These are phyloP conservation scores for Escarpia spicata DNA, from an alignment of 2,888 invertebrate genomes.

Conservation along the genomic window DNA sequence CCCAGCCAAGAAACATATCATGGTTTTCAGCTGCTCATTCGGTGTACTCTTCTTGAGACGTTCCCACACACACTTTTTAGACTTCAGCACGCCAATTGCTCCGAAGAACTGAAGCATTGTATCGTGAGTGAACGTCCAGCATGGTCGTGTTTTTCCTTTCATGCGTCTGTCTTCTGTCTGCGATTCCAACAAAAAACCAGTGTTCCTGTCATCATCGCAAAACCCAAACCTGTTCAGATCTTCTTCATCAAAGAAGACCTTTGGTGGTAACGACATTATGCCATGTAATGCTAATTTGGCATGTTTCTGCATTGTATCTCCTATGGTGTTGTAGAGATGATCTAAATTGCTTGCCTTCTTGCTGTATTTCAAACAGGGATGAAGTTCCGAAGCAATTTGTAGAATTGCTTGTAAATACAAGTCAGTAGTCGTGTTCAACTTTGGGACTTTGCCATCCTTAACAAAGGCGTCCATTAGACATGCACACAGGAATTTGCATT, in stretches of 20 bases:
- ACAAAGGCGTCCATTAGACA: not conserved
- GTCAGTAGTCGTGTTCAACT: not conserved
- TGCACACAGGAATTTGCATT: not conserved
- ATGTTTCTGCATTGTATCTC: not conserved
- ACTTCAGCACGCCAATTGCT: not conserved
- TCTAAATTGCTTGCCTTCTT: not conserved
- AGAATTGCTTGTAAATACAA: not conserved
- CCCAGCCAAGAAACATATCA: not conserved
- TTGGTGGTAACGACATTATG: not conserved
- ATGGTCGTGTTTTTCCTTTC: not conserved
- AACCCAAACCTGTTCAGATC: not conserved
- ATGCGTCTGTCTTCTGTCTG: not conserved
- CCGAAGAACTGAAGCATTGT: not conserved
- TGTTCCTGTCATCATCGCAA: not conserved
- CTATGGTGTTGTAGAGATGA: not conserved
- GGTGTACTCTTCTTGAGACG: not conserved
- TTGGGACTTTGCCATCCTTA: not conserved
- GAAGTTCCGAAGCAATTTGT: not conserved
- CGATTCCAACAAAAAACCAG: not conserved
- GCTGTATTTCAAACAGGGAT: not conserved
- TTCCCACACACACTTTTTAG: not conserved
- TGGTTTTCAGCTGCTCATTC: not conserved
- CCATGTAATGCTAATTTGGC: not conserved
- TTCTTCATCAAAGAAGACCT: not conserved
- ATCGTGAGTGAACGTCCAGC: not conserved